Percentiles rank a stretch among this genome's conserved stretches.
phyloP scores from a whole-genome alignment of 2,888 invertebrate genomes.

The Clivina fossor region DNA sequence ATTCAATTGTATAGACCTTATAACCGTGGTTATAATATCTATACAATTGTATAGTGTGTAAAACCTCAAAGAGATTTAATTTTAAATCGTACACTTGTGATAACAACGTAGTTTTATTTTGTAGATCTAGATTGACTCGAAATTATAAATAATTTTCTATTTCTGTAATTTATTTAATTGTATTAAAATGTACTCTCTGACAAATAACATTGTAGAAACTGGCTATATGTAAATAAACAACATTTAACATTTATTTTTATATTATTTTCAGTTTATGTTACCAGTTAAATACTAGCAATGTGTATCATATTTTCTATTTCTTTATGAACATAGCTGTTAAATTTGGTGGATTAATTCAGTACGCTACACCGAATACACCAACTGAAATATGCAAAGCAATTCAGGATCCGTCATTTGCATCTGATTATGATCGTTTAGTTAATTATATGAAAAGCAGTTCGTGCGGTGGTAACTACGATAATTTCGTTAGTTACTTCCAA shows the following conservation, averaged over 20 bases:
- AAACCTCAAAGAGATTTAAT: no score
- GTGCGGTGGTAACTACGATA: constrained; percentile 37
- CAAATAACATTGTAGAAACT: no score
- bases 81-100: no score
- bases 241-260: neutral
- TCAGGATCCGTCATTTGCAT: constrained; percentile 8
- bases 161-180: no score
- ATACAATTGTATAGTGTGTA: no score
- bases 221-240: no score
- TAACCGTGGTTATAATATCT: no score
- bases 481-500: constrained; percentile 26
- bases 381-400: constrained; percentile 35
- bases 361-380: constrained; percentile 35
- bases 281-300: constrained; percentile 28
- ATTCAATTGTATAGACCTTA: no score
- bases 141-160: no score
- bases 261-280: constrained; percentile 32
- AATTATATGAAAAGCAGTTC: constrained; percentile 28
- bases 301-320: constrained; percentile 37
- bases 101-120: no score
- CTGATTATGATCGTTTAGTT: constrained; percentile 36
- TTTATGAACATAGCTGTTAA: constrained; percentile 34
- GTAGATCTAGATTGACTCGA: no score
- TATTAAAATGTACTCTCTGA: no score
- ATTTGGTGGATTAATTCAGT: constrained; percentile 39